A percentile compares a stretch with the other conserved stretches of the same genome.
These are phyloP conservation scores for Aplidium turbinatum DNA, from an alignment of 23 tunicate species.

Conservation along the genomic window DNA sequence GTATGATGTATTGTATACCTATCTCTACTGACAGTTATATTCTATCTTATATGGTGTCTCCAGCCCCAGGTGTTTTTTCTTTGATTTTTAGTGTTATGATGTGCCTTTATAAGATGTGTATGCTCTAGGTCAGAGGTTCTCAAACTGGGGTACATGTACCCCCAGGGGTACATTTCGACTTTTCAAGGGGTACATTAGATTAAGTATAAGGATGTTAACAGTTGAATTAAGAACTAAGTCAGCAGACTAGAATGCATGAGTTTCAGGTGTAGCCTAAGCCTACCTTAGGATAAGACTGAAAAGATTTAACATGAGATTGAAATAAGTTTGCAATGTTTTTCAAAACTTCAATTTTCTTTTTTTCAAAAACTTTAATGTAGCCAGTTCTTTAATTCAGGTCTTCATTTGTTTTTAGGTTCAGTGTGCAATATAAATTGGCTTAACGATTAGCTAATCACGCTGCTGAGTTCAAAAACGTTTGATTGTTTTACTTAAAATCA, in stretches of 20 bases:
- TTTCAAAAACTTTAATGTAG: slow-evolving; percentile 20
- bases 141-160: no score
- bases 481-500: slow-evolving; percentile 12
- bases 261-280: slow-evolving; percentile 19
- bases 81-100: no score
- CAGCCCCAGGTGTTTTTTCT: no score
- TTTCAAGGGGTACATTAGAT: no score
- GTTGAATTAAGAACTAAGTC: no score
- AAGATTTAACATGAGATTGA: slow-evolving; percentile 18
- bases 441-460: slow-evolving; percentile 16
- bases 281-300: slow-evolving; percentile 6
- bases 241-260: background rate
- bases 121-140: no score
- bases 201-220: no score
- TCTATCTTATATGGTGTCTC: no score
- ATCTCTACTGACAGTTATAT: no score
- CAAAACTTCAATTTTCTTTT: slow-evolving; percentile 25
- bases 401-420: slow-evolving; percentile 13
- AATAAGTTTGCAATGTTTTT: slow-evolving; percentile 22
- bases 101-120: no score
- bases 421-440: slow-evolving; percentile 18
- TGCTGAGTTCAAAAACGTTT: slow-evolving; percentile 18
- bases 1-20: no score
- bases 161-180: no score
- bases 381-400: slow-evolving; percentile 20